A percentile compares a stretch with the other conserved stretches of the same genome.
These are phyloP conservation scores for Phthorimaea operculella DNA, from an alignment of 1,140 invertebrate species.

Conservation along the genomic window DNA sequence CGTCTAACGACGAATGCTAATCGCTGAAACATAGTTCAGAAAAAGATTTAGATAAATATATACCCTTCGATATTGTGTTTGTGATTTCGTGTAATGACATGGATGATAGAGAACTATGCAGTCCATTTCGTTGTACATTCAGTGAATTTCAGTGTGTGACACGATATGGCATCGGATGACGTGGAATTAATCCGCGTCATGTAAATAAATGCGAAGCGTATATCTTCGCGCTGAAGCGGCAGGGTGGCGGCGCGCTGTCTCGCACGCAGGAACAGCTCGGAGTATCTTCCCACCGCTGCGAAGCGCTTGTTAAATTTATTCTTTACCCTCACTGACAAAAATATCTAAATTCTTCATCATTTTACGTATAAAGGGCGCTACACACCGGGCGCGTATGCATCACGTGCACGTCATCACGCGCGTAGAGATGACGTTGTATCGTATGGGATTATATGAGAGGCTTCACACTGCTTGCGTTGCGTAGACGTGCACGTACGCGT, in stretches of 20 bases:
- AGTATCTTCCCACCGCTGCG: constrained; percentile 5
- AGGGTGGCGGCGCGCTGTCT: constrained; percentile 5
- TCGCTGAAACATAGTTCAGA: too few relatives aligned
- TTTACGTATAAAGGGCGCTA: too few relatives aligned
- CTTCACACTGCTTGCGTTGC: too few relatives aligned
- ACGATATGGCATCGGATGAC: too few relatives aligned
- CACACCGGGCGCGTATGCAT: too few relatives aligned
- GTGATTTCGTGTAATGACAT: constrained; percentile 17
- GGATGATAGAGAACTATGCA: constrained; percentile 39
- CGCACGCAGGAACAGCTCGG: constrained; percentile 7
- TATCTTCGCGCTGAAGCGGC: constrained; percentile 22
- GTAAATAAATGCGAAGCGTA: constrained; percentile 50
- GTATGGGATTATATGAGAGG: too few relatives aligned
- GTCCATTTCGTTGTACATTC: constrained; percentile 28
- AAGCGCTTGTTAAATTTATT: constrained; percentile 12
- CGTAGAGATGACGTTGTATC: too few relatives aligned
- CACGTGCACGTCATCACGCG: too few relatives aligned
- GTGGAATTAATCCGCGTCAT: constrained; percentile 49
- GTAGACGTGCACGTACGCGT: too few relatives aligned
- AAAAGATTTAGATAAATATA: too few relatives aligned
- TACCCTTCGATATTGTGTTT: neutral
- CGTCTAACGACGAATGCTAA: too few relatives aligned
- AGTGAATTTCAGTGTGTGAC: constrained; percentile 36
- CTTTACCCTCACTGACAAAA: constrained; percentile 27
- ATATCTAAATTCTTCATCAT: constrained; percentile 30